Evolutionary conservation across 30 jellyfish, hydroid and myxozoan genomes (phyloP), one percentile per base, ranked within the genome.

Genomic region (Haliclystus octoradiatus): DNA sequence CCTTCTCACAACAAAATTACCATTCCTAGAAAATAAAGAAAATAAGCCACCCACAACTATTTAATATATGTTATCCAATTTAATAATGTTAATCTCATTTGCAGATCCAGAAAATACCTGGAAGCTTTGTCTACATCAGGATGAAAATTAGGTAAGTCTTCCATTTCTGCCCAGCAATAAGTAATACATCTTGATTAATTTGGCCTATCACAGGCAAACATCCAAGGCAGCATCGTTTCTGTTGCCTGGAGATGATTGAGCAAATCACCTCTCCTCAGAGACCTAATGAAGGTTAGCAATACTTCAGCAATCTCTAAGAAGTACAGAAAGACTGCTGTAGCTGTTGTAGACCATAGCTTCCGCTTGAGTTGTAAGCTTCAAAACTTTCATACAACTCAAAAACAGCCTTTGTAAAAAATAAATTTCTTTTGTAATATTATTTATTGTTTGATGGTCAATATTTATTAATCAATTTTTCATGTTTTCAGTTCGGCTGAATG

Each of bases 111-210:
- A 9, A 40, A 9, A 5, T 19, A 40, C 57, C 19, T 40, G 57
- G 19, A 40, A 40, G 57, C 75, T 32, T 31, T 63, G 53, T 71
- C 31, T 4, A 71, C 29, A 19, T 26, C 75, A 31, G 82, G 74
- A 29, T 71, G 76, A n/a, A 76, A 50, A 23, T 51, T 66, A 0
- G 57, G 63, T n/a, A 71, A 63, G 26, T 64, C 4, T 40, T 31
- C 46, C 82, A 71, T 71, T 30, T 71, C 78, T 24, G 76, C 74
- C 82, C 74, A 71, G 63, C 53, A 71, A 51, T 31, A 57, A 27
- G 82, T 71, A 13, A 71, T 34, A 1, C 2, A 53, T 12, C 82
- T 25, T 14, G 82, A 52, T 28, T 71, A 71, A 51, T 50, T 71
- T 24, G 65, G 82, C 27, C 82, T 57, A 47, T 71, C 65, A 29